Evolutionary conservation across 2,113 vertebrate genomes (phyloP).

Genomic region (Nicator chloris): DNA sequence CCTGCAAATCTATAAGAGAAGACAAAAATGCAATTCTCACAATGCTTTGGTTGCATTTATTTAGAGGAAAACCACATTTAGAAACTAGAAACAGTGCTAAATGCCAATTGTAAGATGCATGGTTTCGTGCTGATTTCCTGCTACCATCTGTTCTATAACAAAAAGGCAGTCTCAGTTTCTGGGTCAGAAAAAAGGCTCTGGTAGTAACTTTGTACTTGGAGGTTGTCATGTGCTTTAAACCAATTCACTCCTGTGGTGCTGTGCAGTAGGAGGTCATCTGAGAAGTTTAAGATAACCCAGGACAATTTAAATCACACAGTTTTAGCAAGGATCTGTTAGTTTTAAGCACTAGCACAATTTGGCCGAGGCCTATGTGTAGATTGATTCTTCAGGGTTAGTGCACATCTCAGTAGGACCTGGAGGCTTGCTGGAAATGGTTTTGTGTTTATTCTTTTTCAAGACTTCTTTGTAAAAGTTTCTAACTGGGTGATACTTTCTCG

Average conservation of each 20-base stretch:
- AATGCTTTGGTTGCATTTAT: background rate
- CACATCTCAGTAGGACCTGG: background rate
- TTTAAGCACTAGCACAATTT: background rate
- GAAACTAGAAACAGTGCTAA: background rate
- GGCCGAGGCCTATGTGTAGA: background rate
- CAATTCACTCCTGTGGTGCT: background rate
- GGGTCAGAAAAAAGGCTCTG: slow-evolving; percentile 13
- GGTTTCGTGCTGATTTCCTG: background rate
- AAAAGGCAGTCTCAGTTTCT: slow-evolving; percentile 10
- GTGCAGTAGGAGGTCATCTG: background rate
- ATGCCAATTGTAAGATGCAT: background rate
- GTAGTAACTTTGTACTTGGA: background rate
- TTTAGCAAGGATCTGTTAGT: background rate
- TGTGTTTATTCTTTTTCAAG: background rate
- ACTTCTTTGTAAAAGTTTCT: background rate
- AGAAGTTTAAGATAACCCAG: slow-evolving; percentile 2
- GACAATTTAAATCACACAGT: background rate
- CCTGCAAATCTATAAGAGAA: background rate
- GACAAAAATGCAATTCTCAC: background rate
- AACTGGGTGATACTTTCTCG: background rate
- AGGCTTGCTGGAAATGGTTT: background rate
- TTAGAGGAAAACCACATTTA: background rate
- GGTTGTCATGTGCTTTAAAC: background rate
- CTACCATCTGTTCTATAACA: slow-evolving; percentile 5
- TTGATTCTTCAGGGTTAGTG: background rate